Conservation (phyloP, 2,888 invertebrate genomes). For the Dynastes hyllus region DNA sequence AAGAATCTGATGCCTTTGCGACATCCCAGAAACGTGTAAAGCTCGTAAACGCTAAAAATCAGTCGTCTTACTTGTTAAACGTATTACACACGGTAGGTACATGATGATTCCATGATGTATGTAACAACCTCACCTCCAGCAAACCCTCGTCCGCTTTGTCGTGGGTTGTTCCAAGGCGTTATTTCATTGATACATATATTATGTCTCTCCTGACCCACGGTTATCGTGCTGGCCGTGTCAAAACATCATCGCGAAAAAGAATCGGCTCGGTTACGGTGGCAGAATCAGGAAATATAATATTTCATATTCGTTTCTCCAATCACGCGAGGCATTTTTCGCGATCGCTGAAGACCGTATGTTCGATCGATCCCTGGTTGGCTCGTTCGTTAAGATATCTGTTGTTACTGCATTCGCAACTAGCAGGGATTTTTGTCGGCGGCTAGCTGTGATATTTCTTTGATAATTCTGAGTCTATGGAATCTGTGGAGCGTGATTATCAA, state of each 20-base stretch:
- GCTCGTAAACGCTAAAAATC: not conserved
- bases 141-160: conserved; percentile 50
- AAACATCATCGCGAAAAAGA: conserved; percentile 41
- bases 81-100: conserved; percentile 54
- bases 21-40: too few species aligned
- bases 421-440: not conserved
- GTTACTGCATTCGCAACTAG: not conserved
- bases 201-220: conserved; percentile 61
- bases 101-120: conserved; percentile 61
- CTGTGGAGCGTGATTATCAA: not conserved
- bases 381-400: not conserved
- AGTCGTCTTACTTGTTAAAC: conserved; percentile 56
- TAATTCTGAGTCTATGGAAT: not conserved
- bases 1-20: too few species aligned
- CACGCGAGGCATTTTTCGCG: conserved; percentile 57
- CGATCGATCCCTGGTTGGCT: too few species aligned
- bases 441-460: not conserved
- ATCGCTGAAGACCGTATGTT: not conserved
- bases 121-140: conserved; percentile 54
- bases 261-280: conserved; percentile 49
- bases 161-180: conserved; percentile 60
- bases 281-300: conserved; percentile 59
- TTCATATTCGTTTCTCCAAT: conserved; percentile 55
- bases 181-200: conserved; percentile 63
- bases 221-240: conserved; percentile 61